These are phyloP conservation scores for Ormyrus pomaceus DNA, from an alignment of 2,888 invertebrate species.

Conservation along the genomic window DNA sequence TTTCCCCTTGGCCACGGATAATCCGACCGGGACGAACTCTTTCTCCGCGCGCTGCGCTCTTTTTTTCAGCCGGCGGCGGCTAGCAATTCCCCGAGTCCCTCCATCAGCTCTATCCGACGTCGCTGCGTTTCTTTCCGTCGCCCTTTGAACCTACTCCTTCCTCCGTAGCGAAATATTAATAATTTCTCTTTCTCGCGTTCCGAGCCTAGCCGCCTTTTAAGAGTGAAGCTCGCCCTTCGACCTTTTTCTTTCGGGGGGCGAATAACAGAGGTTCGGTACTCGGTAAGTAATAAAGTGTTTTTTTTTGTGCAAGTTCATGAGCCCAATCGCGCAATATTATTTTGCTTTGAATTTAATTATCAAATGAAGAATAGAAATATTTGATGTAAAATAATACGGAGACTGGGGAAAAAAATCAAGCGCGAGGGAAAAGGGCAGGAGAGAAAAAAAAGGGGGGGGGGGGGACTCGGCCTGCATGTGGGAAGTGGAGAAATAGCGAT, in stretches of 20 bases:
- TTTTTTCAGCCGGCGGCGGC: constrained; percentile 36
- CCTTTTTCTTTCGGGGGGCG: constrained; percentile 24
- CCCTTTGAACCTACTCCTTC: constrained; percentile 44
- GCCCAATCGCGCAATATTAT: no score
- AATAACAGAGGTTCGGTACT: no score
- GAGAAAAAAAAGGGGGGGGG: background rate
- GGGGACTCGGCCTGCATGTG: background rate
- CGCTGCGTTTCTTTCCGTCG: constrained; percentile 42
- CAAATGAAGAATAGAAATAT: no score
- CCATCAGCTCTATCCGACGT: constrained; percentile 50
- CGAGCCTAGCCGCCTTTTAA: background rate
- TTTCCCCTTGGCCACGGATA: constrained; percentile 12
- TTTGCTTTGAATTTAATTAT: no score
- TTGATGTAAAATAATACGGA: no score
- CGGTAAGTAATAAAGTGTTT: no score
- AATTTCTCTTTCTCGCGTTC: constrained; percentile 56
- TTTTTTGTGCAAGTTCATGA: no score
- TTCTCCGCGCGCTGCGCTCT: background rate
- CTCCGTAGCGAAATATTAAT: constrained; percentile 58
- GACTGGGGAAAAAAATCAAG: no score
- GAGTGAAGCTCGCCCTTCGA: background rate
- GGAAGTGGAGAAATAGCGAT: constrained; percentile 39
- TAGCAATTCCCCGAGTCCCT: constrained; percentile 57
- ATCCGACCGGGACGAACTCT: constrained; percentile 30
- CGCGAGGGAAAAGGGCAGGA: background rate